A percentile compares a stretch with the other conserved stretches of the same genome.
Conservation (phyloP, 2,797 vertebrate species). For the Furcifer pardalis region DNA sequence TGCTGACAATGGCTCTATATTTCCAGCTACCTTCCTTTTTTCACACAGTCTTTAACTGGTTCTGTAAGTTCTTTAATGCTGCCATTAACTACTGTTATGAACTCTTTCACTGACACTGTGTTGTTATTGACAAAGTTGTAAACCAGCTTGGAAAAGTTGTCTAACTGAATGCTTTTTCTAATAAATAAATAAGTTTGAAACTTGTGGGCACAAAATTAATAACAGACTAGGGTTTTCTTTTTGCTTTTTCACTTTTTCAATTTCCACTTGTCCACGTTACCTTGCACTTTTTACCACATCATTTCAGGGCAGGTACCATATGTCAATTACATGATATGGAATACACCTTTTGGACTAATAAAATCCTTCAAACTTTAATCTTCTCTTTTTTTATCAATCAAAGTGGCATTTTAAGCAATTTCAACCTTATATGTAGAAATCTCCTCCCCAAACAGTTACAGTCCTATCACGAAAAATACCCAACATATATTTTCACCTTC, state of each 20-base stretch:
- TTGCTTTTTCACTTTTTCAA: not conserved
- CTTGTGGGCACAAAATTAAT: not conserved
- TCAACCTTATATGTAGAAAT: conserved; percentile 36
- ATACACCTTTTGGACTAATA: conserved; percentile 47
- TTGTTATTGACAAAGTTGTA: not conserved
- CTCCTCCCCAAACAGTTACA: conserved; percentile 25
- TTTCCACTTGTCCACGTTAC: conserved; percentile 23
- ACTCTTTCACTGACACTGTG: not conserved
- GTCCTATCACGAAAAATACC: conserved; percentile 26
- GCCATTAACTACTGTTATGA: not conserved
- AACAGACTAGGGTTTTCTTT: conserved; percentile 14
- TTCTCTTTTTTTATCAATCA: conserved; percentile 55
- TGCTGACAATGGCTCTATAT: not conserved
- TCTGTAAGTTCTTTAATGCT: not conserved
- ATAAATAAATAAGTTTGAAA: not conserved
- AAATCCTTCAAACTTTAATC: conserved; percentile 50
- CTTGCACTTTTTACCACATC: conserved; percentile 43
- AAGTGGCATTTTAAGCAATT: conserved; percentile 29
- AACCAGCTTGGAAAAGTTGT: not conserved
- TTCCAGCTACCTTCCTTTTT: too few relatives aligned
- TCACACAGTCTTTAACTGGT: not conserved
- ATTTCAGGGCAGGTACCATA: conserved; percentile 24
- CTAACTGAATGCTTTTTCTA: not conserved
- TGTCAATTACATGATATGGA: conserved; percentile 53
- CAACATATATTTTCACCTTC: conserved; percentile 4